These are phyloP conservation scores for Hydrolagus affinis DNA, from an alignment of 2,113 vertebrate species.

Conservation along the genomic window DNA sequence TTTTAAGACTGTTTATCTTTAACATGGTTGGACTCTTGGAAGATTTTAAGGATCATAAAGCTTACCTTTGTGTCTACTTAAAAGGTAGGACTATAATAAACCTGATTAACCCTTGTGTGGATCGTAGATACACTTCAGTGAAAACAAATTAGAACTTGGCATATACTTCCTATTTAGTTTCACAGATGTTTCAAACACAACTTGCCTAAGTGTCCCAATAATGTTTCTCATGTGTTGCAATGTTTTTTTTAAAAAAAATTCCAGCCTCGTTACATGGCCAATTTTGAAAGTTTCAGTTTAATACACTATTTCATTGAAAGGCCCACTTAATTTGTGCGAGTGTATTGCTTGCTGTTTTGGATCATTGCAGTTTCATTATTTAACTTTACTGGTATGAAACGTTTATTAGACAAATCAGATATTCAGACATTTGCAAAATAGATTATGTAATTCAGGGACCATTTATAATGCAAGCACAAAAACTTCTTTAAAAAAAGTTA, in stretches of 20 bases:
- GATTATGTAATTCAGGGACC: background rate
- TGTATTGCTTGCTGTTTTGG: background rate
- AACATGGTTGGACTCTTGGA: conserved; percentile 43
- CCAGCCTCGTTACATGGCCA: background rate
- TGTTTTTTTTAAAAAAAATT: background rate
- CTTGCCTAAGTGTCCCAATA: background rate
- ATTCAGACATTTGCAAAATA: background rate
- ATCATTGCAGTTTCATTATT: background rate
- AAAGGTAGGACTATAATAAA: conserved; percentile 37
- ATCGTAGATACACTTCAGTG: background rate
- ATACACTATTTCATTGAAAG: background rate
- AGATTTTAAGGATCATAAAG: conserved; percentile 44
- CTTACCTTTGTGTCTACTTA: conserved; percentile 44
- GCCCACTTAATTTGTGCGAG: background rate
- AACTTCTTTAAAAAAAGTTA: background rate
- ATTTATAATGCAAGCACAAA: background rate
- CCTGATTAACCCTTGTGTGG: no score
- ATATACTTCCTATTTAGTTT: background rate
- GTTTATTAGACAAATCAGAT: background rate
- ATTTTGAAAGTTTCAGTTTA: background rate
- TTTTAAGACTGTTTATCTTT: conserved; percentile 51
- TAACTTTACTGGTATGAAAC: no score
- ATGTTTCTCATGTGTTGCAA: background rate
- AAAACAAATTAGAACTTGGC: background rate
- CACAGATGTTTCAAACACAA: background rate